Evolutionary conservation across 2,113 vertebrate species (phyloP).

Genomic region (Symphodus melops): DNA sequence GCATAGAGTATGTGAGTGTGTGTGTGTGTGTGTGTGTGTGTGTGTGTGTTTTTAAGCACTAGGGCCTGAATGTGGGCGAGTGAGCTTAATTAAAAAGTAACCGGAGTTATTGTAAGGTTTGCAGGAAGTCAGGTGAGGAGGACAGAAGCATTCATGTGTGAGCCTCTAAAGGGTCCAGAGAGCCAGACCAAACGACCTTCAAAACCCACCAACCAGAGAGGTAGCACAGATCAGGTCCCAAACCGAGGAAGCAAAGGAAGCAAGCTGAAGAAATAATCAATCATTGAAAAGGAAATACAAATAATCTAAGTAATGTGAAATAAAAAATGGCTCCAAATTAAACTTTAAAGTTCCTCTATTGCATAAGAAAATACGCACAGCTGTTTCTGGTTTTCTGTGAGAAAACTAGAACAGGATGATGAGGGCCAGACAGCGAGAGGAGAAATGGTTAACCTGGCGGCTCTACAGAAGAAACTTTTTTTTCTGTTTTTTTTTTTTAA

Average conservation of each 20-base stretch:
- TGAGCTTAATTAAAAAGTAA: conserved; percentile 71
- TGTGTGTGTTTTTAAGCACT: not conserved
- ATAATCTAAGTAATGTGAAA: too few species aligned
- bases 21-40: not conserved
- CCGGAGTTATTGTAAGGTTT: conserved; percentile 49
- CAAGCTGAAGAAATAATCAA: not conserved
- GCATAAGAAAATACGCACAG: too few species aligned
- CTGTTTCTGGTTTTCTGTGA: too few species aligned
- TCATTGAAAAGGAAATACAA: not conserved
- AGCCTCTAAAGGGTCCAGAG: conserved; percentile 59
- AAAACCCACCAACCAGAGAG: conserved; percentile 52
- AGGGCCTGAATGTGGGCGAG: conserved; percentile 30
- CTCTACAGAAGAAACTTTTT: too few species aligned
- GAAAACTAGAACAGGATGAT: too few species aligned
- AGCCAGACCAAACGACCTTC: conserved; percentile 68
- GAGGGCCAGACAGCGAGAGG: too few species aligned
- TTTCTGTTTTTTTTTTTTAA: too few species aligned
- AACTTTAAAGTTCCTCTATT: too few species aligned
- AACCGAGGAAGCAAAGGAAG: conserved; percentile 24
- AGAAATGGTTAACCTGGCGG: too few species aligned
- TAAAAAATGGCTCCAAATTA: too few species aligned
- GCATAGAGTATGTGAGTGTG: conserved; percentile 32
- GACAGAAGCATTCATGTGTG: conserved; percentile 69
- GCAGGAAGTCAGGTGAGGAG: conserved; percentile 67
- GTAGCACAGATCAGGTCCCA: conserved; percentile 53